These are phyloP conservation scores for Stenchaetothrips biformis DNA, from an alignment of 2,888 invertebrate genomes.

Conservation along the genomic window DNA sequence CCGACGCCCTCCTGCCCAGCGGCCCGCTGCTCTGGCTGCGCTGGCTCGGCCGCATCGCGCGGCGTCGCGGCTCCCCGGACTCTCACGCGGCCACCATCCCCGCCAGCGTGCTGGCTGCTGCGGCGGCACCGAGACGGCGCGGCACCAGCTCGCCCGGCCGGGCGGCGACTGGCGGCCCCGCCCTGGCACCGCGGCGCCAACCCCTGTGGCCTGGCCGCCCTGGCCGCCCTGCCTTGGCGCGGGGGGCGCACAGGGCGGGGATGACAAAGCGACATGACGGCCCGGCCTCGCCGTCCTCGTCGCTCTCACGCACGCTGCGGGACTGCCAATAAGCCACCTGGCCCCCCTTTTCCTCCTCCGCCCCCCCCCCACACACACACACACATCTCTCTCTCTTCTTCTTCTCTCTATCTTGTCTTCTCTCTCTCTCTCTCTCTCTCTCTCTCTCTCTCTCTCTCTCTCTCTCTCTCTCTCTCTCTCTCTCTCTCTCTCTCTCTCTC, in stretches of 20 bases:
- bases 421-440: too few species aligned
- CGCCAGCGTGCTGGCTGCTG: background rate
- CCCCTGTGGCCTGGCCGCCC: background rate
- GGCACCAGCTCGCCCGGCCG: background rate
- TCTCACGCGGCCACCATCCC: background rate
- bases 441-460: too few species aligned
- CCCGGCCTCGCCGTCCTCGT: background rate
- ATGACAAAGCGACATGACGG: slow-evolving; percentile 26
- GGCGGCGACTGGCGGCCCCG: background rate
- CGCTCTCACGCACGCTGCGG: background rate
- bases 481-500: too few species aligned
- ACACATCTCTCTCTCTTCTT: too few species aligned
- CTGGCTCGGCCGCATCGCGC: slow-evolving; percentile 42
- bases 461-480: too few species aligned
- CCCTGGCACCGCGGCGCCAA: background rate
- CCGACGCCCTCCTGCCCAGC: slow-evolving; percentile 36
- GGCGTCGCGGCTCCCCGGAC: too few species aligned
- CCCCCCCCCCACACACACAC: too few species aligned
- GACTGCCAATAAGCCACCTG: background rate
- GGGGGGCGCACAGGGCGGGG: background rate
- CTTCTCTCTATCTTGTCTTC: too few species aligned
- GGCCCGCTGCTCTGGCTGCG: slow-evolving; percentile 41
- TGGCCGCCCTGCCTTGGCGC: background rate
- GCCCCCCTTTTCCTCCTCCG: too few species aligned
- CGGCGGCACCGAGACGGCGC: too few species aligned